Evolutionary conservation across 2,113 vertebrate species (phyloP).

Genomic region (human): GRCh38 chr19:35398001-35398500

Average conservation of each 20-base stretch:
- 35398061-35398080: too few relatives aligned
- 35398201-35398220: neutral
- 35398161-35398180: neutral
- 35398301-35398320: too few relatives aligned
- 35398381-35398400: neutral
- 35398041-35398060: too few relatives aligned
- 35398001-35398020: too few relatives aligned
- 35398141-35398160: neutral
- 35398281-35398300: neutral
- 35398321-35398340: neutral
- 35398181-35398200: rapidly evolving
- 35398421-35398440: neutral
- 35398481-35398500: neutral
- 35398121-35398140: neutral
- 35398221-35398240: neutral
- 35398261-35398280: neutral
- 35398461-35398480: neutral
- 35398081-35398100: too few relatives aligned
- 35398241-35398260: neutral
- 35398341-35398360: too few relatives aligned
- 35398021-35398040: too few relatives aligned
- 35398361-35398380: neutral
- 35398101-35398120: neutral
- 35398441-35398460: neutral
- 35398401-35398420: neutral